Evolutionary conservation across 2,888 invertebrate genomes (phyloP).

Genomic region (Caenorhabditis zanzibari): DNA sequence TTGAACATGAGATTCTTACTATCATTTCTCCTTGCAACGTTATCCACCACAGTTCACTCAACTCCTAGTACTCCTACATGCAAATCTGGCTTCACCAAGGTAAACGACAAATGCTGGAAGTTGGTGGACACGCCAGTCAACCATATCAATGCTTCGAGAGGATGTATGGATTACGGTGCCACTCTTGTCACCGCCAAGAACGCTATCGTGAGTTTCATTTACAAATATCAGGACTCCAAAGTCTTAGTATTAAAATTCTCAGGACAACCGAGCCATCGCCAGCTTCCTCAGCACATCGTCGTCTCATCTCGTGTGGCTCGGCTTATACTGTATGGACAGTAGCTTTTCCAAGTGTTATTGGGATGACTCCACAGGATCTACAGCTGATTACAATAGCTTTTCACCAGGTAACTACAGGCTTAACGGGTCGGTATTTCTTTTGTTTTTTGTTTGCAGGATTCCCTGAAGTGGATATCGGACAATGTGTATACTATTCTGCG

Average conservation of each 20-base stretch:
- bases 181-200: conserved; percentile 10
- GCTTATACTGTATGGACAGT: conserved; percentile 10
- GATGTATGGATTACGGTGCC: conserved; percentile 10
- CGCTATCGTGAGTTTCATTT: conserved; percentile 4
- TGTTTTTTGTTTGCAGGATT: conserved; percentile 4
- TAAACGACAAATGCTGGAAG: conserved; percentile 17
- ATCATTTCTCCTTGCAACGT: neutral
- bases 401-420: neutral
- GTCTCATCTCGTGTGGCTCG: neutral
- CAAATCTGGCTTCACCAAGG: conserved; percentile 12
- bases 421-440: neutral
- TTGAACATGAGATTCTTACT: neutral
- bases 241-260: neutral
- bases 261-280: conserved; percentile 20
- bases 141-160: conserved; percentile 1
- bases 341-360: neutral
- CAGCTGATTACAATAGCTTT: conserved; percentile 17
- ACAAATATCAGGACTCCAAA: too few species aligned
- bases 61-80: neutral
- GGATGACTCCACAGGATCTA: conserved; percentile 9
- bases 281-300: neutral
- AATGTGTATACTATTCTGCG: conserved; percentile 13
- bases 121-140: neutral
- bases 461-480: neutral
- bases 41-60: neutral